Evolutionary conservation across 2,888 invertebrate genomes (phyloP).

Genomic region (Pseudanteris insignis): DNA sequence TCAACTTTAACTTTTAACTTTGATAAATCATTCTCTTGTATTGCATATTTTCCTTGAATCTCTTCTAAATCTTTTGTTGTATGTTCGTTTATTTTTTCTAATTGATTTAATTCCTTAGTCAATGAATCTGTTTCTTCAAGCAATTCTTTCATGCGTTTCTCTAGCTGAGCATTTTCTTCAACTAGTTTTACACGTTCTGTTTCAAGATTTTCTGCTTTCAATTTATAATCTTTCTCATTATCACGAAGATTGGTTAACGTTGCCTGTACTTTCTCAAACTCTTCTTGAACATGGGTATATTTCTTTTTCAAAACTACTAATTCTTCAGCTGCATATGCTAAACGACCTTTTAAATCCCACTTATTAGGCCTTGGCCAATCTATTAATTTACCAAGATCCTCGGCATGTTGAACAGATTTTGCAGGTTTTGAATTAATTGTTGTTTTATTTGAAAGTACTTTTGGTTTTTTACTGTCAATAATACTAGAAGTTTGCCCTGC

Average conservation of each 20-base stretch:
- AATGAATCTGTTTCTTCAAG: conserved; percentile 63
- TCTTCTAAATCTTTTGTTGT: conserved; percentile 54
- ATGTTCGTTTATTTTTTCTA: conserved; percentile 66
- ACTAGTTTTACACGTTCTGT: conserved; percentile 67
- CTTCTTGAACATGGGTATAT: conserved; percentile 66
- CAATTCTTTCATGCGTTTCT: conserved; percentile 64
- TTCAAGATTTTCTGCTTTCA: conserved; percentile 51
- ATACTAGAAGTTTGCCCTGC: conserved; percentile 54
- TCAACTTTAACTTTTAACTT: conserved; percentile 47
- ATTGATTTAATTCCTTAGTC: conserved; percentile 58
- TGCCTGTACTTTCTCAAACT: conserved; percentile 47
- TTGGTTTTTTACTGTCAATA: conserved; percentile 49
- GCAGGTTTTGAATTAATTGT: conserved; percentile 32
- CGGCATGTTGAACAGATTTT: conserved; percentile 10
- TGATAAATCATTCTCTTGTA: conserved; percentile 55
- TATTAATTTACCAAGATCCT: conserved; percentile 16
- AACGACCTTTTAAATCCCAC: conserved; percentile 61
- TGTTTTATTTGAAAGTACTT: conserved; percentile 1
- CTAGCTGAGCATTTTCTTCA: conserved; percentile 66
- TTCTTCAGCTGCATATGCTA: conserved; percentile 65
- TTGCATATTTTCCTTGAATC: conserved; percentile 69
- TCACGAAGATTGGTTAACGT: conserved; percentile 47
- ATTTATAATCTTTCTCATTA: conserved; percentile 44
- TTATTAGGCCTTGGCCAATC: conserved; percentile 52
- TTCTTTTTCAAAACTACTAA: conserved; percentile 74